Evolutionary conservation across 2,797 vertebrate genomes (phyloP).

Genomic region (Lutjanus campechanus): DNA sequence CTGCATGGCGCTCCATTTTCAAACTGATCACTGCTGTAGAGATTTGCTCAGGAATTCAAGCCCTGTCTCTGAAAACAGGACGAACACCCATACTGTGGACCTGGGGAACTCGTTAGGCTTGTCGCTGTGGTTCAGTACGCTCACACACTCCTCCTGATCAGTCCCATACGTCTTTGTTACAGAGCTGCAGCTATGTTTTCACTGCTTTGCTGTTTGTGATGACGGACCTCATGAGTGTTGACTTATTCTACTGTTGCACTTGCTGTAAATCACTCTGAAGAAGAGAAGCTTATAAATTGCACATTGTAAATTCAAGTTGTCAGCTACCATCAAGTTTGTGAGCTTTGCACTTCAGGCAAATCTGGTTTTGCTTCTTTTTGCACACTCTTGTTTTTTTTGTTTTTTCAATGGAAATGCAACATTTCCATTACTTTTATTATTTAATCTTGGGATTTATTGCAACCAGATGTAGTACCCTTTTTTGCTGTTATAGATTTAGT

Average conservation of each 20-base stretch:
- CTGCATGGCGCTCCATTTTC: slow-evolving; percentile 74
- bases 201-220: slow-evolving; percentile 42
- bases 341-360: slow-evolving; percentile 3
- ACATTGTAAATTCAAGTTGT: slow-evolving; percentile 29
- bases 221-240: slow-evolving; percentile 26
- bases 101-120: slow-evolving; percentile 81
- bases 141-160: slow-evolving; percentile 45
- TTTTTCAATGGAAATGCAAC: slow-evolving; percentile 13
- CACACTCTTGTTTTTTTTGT: not conserved
- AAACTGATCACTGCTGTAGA: slow-evolving; percentile 72
- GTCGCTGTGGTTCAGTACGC: slow-evolving; percentile 57
- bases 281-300: slow-evolving; percentile 17
- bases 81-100: slow-evolving; percentile 68
- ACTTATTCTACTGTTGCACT: slow-evolving; percentile 23
- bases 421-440: slow-evolving; percentile 25
- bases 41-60: slow-evolving; percentile 79
- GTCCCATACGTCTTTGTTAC: slow-evolving; percentile 48
- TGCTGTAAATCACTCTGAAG: slow-evolving; percentile 48
- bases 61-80: slow-evolving; percentile 74
- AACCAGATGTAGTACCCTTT: slow-evolving; percentile 23
- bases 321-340: not conserved
- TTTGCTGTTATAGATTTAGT: slow-evolving; percentile 2
- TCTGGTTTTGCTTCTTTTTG: slow-evolving; percentile 5
- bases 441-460: slow-evolving; percentile 22
- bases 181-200: slow-evolving; percentile 40